These are phyloP conservation scores for Pelobates fuscus DNA, from an alignment of 2,113 vertebrate species.

Conservation along the genomic window DNA sequence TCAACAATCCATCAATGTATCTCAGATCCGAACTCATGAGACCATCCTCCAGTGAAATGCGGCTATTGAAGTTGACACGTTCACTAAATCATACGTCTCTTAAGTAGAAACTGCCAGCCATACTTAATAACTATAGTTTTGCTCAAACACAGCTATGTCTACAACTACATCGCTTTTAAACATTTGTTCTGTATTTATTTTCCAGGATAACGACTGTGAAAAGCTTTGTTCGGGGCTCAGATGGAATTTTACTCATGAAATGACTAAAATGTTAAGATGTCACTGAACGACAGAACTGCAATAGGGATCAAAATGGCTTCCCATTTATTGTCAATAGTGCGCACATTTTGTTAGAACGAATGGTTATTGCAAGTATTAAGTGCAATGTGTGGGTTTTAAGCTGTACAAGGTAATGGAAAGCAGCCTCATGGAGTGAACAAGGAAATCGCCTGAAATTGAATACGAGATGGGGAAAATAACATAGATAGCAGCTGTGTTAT, in stretches of 20 bases:
- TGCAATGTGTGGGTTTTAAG: slow-evolving; percentile 20
- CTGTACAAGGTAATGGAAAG: background rate
- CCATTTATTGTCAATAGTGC: background rate
- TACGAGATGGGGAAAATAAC: background rate
- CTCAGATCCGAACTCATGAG: slow-evolving; percentile 23
- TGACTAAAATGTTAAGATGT: slow-evolving; percentile 3
- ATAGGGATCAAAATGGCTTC: slow-evolving; percentile 17
- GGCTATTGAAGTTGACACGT: slow-evolving; percentile 33
- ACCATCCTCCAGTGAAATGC: slow-evolving; percentile 11
- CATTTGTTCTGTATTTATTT: slow-evolving; percentile 21
- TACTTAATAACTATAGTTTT: slow-evolving; percentile 45
- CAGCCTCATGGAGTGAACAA: slow-evolving; percentile 10
- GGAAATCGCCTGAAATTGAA: slow-evolving; percentile 9
- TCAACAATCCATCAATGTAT: slow-evolving; percentile 29
- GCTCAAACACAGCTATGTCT: slow-evolving; percentile 30
- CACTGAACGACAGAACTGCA: slow-evolving; percentile 3
- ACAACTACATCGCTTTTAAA: slow-evolving; percentile 14
- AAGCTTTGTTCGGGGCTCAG: background rate
- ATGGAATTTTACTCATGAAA: background rate
- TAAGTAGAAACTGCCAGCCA: slow-evolving; percentile 39
- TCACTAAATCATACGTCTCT: slow-evolving; percentile 46
- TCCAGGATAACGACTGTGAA: background rate
- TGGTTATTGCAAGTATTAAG: slow-evolving; percentile 28
- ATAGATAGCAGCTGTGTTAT: background rate
- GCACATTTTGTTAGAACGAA: slow-evolving; percentile 7